Percentiles rank a stretch among this genome's conserved stretches.
Evolutionary conservation across 2,888 invertebrate species (phyloP).

Genomic region (Bhutanitis thaidina): DNA sequence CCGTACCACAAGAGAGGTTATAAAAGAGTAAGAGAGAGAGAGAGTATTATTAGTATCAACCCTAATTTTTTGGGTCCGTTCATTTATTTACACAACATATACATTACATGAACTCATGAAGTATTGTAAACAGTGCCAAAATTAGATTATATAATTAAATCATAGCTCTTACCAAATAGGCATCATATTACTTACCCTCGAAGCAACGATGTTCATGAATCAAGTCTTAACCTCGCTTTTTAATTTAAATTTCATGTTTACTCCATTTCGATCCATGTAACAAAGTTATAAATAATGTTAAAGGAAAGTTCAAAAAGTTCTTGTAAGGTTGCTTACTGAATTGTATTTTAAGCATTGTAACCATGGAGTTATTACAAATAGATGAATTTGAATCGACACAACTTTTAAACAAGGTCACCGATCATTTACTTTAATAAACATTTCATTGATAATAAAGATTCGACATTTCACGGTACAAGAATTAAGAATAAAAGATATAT

Average conservation of each 20-base stretch:
- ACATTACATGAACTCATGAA: background rate
- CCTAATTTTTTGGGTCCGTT: too few species aligned
- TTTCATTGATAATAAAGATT: too few species aligned
- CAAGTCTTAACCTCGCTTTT: background rate
- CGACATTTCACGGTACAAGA: too few species aligned
- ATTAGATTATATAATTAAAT: constrained; percentile 2
- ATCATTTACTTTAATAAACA: too few species aligned
- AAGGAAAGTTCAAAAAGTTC: background rate
- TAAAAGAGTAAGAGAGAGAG: too few species aligned
- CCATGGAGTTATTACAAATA: constrained; percentile 1
- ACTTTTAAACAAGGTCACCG: too few species aligned
- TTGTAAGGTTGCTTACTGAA: background rate
- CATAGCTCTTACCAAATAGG: background rate
- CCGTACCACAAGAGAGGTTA: too few species aligned
- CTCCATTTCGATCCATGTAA: constrained; percentile 2
- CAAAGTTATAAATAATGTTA: constrained; percentile 4
- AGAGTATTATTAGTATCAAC: too few species aligned
- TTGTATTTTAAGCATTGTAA: background rate
- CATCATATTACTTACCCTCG: background rate
- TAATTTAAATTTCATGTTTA: background rate
- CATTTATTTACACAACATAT: too few species aligned
- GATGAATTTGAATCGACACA: too few species aligned
- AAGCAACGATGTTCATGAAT: constrained; percentile 13
- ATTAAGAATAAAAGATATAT: too few species aligned
- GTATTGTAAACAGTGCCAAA: constrained; percentile 18